phyloP scores from a whole-genome alignment of 2,888 invertebrate genomes.

The Drosophila ezoana region DNA sequence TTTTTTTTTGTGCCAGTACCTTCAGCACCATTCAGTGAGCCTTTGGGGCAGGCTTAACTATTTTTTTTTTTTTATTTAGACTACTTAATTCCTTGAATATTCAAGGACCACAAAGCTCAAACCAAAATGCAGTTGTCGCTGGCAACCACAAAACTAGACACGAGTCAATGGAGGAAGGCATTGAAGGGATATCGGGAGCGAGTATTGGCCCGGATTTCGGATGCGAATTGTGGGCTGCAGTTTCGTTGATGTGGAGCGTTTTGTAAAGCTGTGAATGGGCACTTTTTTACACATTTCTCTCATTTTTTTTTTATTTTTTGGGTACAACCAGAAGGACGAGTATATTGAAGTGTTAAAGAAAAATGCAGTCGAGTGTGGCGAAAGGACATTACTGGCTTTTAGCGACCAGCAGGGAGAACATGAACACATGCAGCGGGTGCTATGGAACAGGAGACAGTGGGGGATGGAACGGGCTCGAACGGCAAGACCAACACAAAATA shows the following conservation, averaged over 20 bases:
- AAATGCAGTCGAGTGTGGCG: slow-evolving; percentile 80
- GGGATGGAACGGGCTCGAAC: slow-evolving; percentile 21
- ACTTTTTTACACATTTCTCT: slow-evolving; percentile 46
- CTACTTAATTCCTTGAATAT: slow-evolving; percentile 73
- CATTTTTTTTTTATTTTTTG: slow-evolving; percentile 16
- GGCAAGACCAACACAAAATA: slow-evolving; percentile 57
- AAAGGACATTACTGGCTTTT: slow-evolving; percentile 81
- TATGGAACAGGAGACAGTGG: background rate
- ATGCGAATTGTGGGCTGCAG: slow-evolving; percentile 59
- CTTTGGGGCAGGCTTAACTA: slow-evolving; percentile 45
- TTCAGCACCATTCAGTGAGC: slow-evolving; percentile 18
- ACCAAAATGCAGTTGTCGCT: slow-evolving; percentile 71
- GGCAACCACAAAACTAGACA: slow-evolving; percentile 72
- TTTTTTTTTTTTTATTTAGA: slow-evolving; percentile 45
- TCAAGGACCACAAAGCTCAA: slow-evolving; percentile 46
- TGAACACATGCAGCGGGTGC: slow-evolving; percentile 47
- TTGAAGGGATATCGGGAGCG: slow-evolving; percentile 59
- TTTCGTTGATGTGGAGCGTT: slow-evolving; percentile 52
- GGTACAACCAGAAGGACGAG: slow-evolving; percentile 54
- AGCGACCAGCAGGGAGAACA: slow-evolving; percentile 66
- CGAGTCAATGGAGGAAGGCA: slow-evolving; percentile 60
- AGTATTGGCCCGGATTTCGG: slow-evolving; percentile 60
- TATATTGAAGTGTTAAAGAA: slow-evolving; percentile 81
- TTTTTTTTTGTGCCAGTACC: slow-evolving; percentile 20
- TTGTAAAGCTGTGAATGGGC: slow-evolving; percentile 63